phyloP scores from a whole-genome alignment of 1,140 invertebrate genomes.

The Carposina sasakii region DNA sequence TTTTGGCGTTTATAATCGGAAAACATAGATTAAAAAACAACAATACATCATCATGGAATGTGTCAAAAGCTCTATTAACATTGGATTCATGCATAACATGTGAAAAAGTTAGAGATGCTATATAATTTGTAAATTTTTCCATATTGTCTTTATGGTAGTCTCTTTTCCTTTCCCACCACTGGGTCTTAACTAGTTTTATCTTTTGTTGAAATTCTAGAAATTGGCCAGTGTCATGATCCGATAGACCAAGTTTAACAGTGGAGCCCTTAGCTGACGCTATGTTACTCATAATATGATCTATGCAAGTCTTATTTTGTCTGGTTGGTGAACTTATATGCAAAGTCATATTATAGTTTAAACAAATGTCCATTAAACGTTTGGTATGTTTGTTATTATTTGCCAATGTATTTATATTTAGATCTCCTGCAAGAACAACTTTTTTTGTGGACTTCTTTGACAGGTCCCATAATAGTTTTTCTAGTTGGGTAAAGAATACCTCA shows the following conservation, averaged over 20 bases:
- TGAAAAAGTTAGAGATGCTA: neutral
- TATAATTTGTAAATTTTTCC: slow-evolving; percentile 3
- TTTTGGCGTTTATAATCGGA: slow-evolving; percentile 8
- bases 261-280: neutral
- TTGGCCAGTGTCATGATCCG: neutral
- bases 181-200: neutral
- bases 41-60: slow-evolving; percentile 6
- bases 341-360: too few relatives aligned
- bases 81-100: slow-evolving; percentile 2
- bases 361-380: neutral
- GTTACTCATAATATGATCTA: neutral
- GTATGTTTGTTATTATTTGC: neutral
- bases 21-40: slow-evolving; percentile 11
- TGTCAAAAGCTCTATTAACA: slow-evolving; percentile 7
- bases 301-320: too few relatives aligned
- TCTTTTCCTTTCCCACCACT: slow-evolving; percentile 1
- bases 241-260: neutral
- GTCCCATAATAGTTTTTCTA: neutral
- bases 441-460: neutral
- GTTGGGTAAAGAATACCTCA: neutral
- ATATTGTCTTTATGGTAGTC: slow-evolving; percentile 1
- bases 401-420: neutral
- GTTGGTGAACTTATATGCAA: neutral
- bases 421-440: neutral
- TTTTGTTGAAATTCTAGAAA: too few relatives aligned